Conservation (phyloP, 2,888 invertebrate genomes). For the Eudasyphora cyanicolor region DNA sequence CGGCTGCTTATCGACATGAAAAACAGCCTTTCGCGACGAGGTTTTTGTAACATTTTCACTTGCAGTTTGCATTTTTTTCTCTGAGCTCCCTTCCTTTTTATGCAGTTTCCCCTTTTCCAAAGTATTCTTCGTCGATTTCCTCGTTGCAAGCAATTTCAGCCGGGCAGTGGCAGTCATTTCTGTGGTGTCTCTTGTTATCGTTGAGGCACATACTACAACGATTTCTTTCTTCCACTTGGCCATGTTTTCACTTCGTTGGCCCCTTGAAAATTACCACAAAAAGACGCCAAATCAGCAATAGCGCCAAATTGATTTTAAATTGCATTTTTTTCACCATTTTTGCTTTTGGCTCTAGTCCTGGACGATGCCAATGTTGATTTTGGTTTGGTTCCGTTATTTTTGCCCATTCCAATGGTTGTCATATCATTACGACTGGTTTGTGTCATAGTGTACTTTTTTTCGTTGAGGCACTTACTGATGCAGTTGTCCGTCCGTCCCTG, state of each 20-base stretch:
- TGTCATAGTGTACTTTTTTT: conserved; percentile 23
- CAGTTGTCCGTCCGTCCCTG: conserved; percentile 16
- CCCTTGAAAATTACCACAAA: conserved; percentile 61
- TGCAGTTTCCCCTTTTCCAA: conserved; percentile 1
- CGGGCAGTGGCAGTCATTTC: conserved; percentile 36
- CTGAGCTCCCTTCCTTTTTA: background rate
- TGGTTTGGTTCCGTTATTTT: conserved; percentile 45
- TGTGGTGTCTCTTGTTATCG: conserved; percentile 52
- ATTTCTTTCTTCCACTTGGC: conserved; percentile 47
- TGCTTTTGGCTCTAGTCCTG: background rate
- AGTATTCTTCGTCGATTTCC: conserved; percentile 35
- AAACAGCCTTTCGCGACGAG: conserved; percentile 51
- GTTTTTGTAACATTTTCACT: conserved; percentile 23
- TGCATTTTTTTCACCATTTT: conserved; percentile 52
- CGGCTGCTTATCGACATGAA: conserved; percentile 65
- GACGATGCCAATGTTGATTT: background rate
- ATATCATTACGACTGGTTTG: conserved; percentile 21
- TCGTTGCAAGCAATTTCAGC: conserved; percentile 52
- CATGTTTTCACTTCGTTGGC: background rate
- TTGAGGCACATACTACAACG: conserved; percentile 48
- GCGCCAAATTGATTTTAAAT: conserved; percentile 67
- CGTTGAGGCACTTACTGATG: conserved; percentile 13
- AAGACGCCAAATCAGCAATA: conserved; percentile 67
- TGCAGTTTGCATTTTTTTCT: background rate
- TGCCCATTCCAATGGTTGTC: background rate